phyloP scores from a whole-genome alignment of 2,888 invertebrate species.

The Morpho deidamia region DNA sequence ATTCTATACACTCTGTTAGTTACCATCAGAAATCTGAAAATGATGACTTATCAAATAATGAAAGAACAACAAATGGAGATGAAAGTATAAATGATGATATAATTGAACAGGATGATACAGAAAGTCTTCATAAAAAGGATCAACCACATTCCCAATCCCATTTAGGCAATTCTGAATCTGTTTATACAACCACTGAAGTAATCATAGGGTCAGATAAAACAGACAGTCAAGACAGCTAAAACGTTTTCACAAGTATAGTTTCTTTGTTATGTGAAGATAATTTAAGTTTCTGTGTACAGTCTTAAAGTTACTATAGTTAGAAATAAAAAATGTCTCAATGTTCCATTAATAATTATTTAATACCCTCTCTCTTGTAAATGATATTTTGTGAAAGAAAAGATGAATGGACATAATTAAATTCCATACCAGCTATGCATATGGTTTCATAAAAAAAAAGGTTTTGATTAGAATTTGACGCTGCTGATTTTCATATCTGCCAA shows the following conservation, averaged over 20 bases:
- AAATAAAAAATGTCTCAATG: background rate
- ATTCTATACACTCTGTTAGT: background rate
- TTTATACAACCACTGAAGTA: background rate
- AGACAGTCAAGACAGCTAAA: slow-evolving; percentile 9
- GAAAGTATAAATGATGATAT: background rate
- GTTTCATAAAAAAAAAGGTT: no score
- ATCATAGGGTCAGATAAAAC: background rate
- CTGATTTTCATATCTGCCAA: no score
- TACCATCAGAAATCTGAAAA: background rate
- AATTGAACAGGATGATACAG: background rate
- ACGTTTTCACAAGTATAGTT: slow-evolving; percentile 8
- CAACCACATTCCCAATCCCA: background rate
- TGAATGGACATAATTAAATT: no score
- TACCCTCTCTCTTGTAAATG: no score
- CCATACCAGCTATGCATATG: no score
- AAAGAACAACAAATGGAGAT: background rate
- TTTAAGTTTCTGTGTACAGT: slow-evolving; percentile 19
- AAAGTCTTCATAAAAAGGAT: background rate
- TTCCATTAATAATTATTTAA: background rate
- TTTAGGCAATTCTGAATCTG: background rate
- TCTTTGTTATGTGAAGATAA: slow-evolving; percentile 10
- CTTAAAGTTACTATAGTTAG: background rate
- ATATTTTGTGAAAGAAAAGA: no score
- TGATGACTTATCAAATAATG: background rate
- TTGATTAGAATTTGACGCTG: no score